Evolutionary conservation across 2,797 vertebrate genomes (phyloP), one percentile per base, ranked within the genome.

Genomic region (Sarcophilus harrisii): DNA sequence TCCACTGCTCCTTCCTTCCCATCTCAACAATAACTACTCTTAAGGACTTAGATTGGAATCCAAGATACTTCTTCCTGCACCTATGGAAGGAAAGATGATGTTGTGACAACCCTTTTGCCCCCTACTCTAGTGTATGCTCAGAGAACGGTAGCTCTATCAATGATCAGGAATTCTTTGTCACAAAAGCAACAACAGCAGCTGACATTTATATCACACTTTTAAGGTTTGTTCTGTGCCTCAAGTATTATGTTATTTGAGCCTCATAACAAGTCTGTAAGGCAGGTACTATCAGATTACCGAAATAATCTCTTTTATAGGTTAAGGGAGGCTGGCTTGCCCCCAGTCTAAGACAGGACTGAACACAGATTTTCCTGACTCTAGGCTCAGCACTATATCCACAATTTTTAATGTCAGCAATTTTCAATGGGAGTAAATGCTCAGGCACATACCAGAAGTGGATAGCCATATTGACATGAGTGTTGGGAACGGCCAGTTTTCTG

Each of bases 101-200:
- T 11, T 24, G 66, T n/a, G 30, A 90, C 29, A 55, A 55, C 5
- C 54, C 54, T 54, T 10, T 10, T 10, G n/a, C 38, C 16, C 66
- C 16, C n/a, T 5, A 18, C n/a, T 21, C 66, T 38, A 73, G 66
- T 8, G 13, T 30, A 32, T 52, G 58, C 49, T 32, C 58, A 90
- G 59, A 91, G 93, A 81, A 94, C n/a, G 24, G n/a, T 1, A 73
- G 16, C 66, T n/a, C 13, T 73, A 73, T 73, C 66, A 73, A 45
- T 57, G 45, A 81, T 58, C 24, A 62, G 91, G 16, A 81, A 38
- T 91, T 92, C 96, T 90, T 89, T 58, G 58, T 73, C 66, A 73
- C 18, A 18, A n/a, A 21, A 73, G n/a, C 66, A 73, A 9, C 13
- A 32, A n/a, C 14, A n/a, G 32, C 32, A 66, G 32, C n/a, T 73